phyloP scores from a whole-genome alignment of 2,888 invertebrate species.

The Cephus nigrinus region DNA sequence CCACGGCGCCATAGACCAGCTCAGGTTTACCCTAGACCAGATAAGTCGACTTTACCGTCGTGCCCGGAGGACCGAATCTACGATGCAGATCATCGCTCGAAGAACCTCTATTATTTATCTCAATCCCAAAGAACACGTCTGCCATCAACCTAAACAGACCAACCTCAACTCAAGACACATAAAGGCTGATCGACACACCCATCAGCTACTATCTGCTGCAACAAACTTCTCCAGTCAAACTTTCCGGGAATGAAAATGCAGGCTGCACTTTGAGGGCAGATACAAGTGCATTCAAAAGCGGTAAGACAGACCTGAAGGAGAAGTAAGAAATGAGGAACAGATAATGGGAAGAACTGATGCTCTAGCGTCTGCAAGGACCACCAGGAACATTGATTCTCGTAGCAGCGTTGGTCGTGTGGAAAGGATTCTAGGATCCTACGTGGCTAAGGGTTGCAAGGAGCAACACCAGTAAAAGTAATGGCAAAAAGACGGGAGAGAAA shows the following conservation, averaged over 20 bases:
- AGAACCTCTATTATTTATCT: constrained; percentile 16
- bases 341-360: not conserved
- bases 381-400: not conserved
- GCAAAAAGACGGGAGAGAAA: not conserved
- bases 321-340: not conserved
- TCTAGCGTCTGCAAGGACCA: not conserved
- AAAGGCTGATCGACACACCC: not conserved
- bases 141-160: not conserved
- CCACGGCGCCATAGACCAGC: not conserved
- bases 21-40: constrained; percentile 40
- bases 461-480: not conserved
- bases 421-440: not conserved
- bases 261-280: not conserved
- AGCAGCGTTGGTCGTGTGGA: not conserved
- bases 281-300: not conserved
- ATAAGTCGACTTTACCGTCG: constrained; percentile 47
- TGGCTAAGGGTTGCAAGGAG: not conserved
- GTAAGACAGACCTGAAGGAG: too few relatives aligned
- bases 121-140: not conserved
- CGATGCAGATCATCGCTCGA: constrained; percentile 16
- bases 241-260: not conserved
- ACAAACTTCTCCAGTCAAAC: not conserved
- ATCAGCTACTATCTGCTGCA: not conserved
- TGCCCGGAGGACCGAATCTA: constrained; percentile 21
- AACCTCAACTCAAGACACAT: not conserved